Base-by-base conservation (phyloP, 2,888 invertebrate genomes). In the Drosophila trichaetosa region DNA sequence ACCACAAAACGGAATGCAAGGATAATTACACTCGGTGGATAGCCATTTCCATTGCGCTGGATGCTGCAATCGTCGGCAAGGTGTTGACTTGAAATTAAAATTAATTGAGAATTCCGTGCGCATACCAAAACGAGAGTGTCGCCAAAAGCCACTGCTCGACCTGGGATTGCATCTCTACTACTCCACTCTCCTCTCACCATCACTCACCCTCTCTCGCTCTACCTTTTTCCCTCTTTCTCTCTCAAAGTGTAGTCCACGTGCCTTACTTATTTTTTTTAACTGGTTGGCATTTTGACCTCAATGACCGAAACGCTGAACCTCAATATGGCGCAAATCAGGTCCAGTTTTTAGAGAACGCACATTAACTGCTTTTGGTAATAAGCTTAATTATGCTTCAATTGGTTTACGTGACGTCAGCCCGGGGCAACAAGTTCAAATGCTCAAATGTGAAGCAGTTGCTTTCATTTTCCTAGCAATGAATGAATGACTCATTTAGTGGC, bases 21-120 rank as follows among this genome's bases (percentile, higher is more conserved):
- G 79, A 83, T 81, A 83, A 83, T 83, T 83, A 81, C 79, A 69
- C 76, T 73, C 69, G 61, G 49, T 76, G 67, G 69, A 67, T 56
- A 38, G 33, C 57, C 54, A 57, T 21, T 46, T 7, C 21, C 46
- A 46, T 46, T 21, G 46, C 21, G 60, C 62, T 48, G 46, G 54
- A 10, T 38, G 51, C 59, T 76, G 81, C 75, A 83, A 74, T 77
- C 74, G 77, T 76, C 79, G 79, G 76, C 69, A 78, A 91, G 91
- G 91, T 91, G 91, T 91, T 91, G 91, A 90, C 90, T 90, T 78
- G 84, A 90, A 91, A 91, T 90, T 91, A 91, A 91, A 91, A 91
- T 91, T 90, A 91, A 91, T 91, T 91, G 88, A 85, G 84, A 90
- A 91, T 91, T 91, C 91, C 83, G 68, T 69, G 82, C 82, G 87